Evolutionary conservation across 2,888 invertebrate species (phyloP), one percentile per base, ranked within the genome.

Genomic region (Cinara cedri): DNA sequence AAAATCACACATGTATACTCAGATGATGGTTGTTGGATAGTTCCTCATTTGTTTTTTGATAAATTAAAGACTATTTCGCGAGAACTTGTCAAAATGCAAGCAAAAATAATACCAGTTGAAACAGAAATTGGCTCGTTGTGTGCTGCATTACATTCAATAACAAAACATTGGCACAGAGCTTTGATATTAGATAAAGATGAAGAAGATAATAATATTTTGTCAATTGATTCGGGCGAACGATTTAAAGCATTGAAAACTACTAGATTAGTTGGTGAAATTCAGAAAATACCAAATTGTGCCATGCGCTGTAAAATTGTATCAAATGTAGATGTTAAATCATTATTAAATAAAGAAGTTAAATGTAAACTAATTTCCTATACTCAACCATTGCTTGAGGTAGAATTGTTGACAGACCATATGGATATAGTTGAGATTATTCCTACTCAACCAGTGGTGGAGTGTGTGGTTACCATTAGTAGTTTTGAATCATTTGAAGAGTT

Each of bases 61-160:
- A 76, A 1, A 19, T 26, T 55, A 11, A 34, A 60, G 10, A 46
- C 11, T 2, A 76, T 76, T 6, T 68, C 57, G 9, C 11, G 49
- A 6, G 19, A 16, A 57, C 66, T 76, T 49, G 14, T 57, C 9
- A 55, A 68, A 57, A 76, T 76, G 46, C 76, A 76, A 16, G 55
- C 76, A 11, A 68, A 76, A 68, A 49, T 68, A 14, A 68, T 68
- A 66, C 66, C 66, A 14, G 44, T 24, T 26, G 57, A 68, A 3
- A 57, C 68, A 14, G 76, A 76, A 76, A 46, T 68, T 68, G 76
- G 76, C 57, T 66, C 76, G 16, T 21, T 76, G 34, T 76, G 76
- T 76, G 76, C 76, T 68, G 76, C 76, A 11, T 34, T 68, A 49
- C 49, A 76, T 49, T 14, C 34, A 16, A 6, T 34, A 57, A 57